Base-by-base conservation (phyloP, 2,888 invertebrate genomes). In the Campopleginae sp. region DNA sequence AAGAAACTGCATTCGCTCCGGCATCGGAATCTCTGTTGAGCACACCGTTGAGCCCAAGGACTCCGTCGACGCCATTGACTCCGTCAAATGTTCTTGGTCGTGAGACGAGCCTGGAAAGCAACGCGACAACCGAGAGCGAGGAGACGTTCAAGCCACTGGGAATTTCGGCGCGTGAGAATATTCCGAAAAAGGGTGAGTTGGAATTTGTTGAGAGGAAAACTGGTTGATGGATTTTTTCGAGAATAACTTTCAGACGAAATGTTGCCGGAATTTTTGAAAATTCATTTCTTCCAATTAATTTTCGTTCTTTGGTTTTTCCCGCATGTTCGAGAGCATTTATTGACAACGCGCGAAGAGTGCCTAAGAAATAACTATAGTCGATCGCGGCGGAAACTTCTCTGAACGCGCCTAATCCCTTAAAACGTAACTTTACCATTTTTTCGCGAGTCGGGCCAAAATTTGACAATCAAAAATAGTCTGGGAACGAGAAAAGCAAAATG, bases 121-220 rank as follows among this genome's bases (percentile, higher is more conserved):
- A 88, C 78, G 88, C 90, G n/a, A 89, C 91, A 33, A 91, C 91
- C 71, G 93, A 93, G 76, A 93, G 89, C 82, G 93, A 93, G 82
- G 93, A 93, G 86, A 90, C 89, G 33, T 91, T 90, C 74, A 93
- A 92, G 85, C 87, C 87, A 63, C 89, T 88, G 72, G 86, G 87
- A 31, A 91, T 87, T 76, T 82, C 90, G 5, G 90, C 91, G 78
- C 70, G 80, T 33, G 89, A 90, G 68, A 85, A 51, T 68, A 51
- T 88, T 51, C 86, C 88, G 68, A 90, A 89, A 68, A 88, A 89
- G 86, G 92, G 92, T 92, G 84, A 83, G 84, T 71, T n/a, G 1
- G n/a, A 31, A 31, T 19, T 70, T 19, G n/a, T 38, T 12, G 14
- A 76, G 14, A 76, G 38, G n/a, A 5, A 46, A 27, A 58, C 42